Percentiles rank a stretch among this genome's conserved stretches.
Conservation (phyloP, 2,888 invertebrate species). For the Eristalis pertinax region DNA sequence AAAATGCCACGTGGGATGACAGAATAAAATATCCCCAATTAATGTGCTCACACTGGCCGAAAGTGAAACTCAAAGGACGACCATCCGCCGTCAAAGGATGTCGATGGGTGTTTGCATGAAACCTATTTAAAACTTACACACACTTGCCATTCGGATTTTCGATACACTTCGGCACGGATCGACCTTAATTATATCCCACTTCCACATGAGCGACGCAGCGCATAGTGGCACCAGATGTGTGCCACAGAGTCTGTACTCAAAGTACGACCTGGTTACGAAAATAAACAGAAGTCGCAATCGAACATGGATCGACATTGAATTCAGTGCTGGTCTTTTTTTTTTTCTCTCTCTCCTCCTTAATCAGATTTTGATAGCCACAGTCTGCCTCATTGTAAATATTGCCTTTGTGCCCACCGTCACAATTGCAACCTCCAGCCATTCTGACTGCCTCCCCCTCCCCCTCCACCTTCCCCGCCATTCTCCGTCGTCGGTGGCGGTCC, state of each 20-base stretch:
- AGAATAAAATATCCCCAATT: neutral
- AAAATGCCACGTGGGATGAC: neutral
- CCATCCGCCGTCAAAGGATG: neutral
- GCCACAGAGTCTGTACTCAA: neutral
- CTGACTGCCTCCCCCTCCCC: neutral
- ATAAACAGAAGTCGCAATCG: conserved; percentile 29
- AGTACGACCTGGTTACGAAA: conserved; percentile 3
- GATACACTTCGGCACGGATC: neutral
- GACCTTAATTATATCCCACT: neutral
- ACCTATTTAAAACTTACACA: neutral
- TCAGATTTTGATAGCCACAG: conserved; percentile 31
- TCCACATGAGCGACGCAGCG: neutral
- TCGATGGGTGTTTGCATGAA: neutral
- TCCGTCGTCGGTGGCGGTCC: neutral
- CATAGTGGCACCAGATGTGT: neutral
- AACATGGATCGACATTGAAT: conserved; percentile 3
- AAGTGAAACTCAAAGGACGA: neutral
- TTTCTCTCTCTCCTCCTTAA: conserved; percentile 11
- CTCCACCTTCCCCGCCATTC: too few relatives aligned
- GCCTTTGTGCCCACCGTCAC: conserved; percentile 31
- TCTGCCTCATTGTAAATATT: conserved; percentile 41
- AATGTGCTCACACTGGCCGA: neutral
- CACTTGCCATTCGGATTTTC: neutral
- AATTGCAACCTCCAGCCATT: neutral
- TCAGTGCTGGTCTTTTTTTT: neutral